Conservation (phyloP, 2,797 vertebrate species). For the Scolopax rusticola region DNA sequence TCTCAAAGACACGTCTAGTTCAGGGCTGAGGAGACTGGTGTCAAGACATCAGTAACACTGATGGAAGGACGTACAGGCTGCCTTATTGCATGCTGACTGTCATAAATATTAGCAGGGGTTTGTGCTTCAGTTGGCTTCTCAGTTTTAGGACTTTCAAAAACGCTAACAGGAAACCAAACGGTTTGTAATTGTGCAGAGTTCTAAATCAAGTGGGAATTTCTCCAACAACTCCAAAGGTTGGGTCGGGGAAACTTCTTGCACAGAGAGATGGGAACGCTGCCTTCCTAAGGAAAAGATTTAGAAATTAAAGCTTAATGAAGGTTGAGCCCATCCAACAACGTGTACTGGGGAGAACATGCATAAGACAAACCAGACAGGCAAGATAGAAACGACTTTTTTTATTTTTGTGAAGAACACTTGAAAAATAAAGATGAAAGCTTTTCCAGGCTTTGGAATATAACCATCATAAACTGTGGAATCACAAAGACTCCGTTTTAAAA, state of each 20-base stretch:
- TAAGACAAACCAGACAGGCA: background rate
- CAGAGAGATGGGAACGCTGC: background rate
- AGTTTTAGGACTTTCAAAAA: background rate
- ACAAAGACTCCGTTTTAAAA: background rate
- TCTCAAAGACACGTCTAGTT: background rate
- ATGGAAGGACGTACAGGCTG: background rate
- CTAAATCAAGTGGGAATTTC: background rate
- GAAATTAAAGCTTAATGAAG: background rate
- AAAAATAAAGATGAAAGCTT: slow-evolving; percentile 16
- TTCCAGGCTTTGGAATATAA: background rate
- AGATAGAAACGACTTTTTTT: slow-evolving; percentile 26
- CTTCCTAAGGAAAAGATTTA: background rate
- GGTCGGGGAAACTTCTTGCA: background rate
- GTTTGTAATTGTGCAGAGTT: background rate
- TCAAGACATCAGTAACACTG: background rate
- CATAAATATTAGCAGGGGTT: background rate
- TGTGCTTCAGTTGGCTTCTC: background rate
- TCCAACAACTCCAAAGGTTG: background rate
- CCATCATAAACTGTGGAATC: background rate
- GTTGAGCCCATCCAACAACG: background rate
- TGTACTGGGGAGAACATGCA: background rate
- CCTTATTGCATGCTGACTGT: background rate
- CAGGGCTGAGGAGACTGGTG: background rate
- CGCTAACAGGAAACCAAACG: background rate
- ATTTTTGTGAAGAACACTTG: slow-evolving; percentile 10